Percentiles rank a stretch among this genome's conserved stretches.
Evolutionary conservation across 2,113 vertebrate species (phyloP).

Genomic region (Lasiurus cinereus): DNA sequence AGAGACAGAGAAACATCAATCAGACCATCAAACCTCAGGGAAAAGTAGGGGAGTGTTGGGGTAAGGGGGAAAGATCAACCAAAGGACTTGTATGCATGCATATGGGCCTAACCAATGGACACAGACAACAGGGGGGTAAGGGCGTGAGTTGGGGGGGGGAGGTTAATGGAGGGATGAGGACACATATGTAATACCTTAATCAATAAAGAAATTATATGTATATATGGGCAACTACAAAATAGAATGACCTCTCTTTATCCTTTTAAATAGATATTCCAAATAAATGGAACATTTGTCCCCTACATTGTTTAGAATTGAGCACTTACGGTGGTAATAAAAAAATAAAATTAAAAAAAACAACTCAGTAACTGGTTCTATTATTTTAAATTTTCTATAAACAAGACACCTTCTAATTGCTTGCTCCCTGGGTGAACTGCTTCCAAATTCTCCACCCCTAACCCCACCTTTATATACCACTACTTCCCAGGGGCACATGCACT

Average conservation of each 20-base stretch:
- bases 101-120: too few relatives aligned
- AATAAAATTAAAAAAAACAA: neutral
- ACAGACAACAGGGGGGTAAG: too few relatives aligned
- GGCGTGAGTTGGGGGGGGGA: too few relatives aligned
- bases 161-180: too few relatives aligned
- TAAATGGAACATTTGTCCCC: neutral
- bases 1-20: too few relatives aligned
- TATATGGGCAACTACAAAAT: neutral
- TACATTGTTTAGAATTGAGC: neutral
- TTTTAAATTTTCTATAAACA: neutral
- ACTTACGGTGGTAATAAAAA: neutral
- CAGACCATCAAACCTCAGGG: too few relatives aligned
- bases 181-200: too few relatives aligned
- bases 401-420: neutral
- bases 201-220: too few relatives aligned
- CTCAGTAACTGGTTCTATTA: neutral
- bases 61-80: too few relatives aligned
- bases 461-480: neutral
- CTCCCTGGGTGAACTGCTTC: neutral
- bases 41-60: too few relatives aligned
- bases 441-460: rapidly evolving
- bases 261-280: neutral
- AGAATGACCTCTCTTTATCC: neutral
- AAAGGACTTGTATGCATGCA: too few relatives aligned
- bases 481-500: neutral